These are phyloP conservation scores for Lasioglossum zephyrum DNA, from an alignment of 2,888 invertebrate species.

Conservation along the genomic window DNA sequence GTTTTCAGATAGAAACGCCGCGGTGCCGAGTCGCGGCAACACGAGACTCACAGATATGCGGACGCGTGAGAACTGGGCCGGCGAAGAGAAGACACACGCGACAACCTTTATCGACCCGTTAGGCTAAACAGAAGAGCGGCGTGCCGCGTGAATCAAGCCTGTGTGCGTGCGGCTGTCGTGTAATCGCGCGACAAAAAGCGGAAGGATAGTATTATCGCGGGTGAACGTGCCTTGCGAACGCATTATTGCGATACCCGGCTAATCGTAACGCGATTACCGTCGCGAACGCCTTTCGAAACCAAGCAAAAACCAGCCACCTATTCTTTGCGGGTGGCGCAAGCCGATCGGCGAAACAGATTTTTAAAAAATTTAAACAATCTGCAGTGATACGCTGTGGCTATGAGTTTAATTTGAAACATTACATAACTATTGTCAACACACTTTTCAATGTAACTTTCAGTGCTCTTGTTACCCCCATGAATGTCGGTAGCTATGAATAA, in stretches of 20 bases:
- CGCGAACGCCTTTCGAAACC: constrained; percentile 40
- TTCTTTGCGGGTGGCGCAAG: constrained; percentile 24
- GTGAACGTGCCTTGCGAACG: constrained; percentile 31
- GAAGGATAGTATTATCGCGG: constrained; percentile 34
- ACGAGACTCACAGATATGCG: constrained; percentile 17
- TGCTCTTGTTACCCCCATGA: too few relatives aligned
- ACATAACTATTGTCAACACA: too few relatives aligned
- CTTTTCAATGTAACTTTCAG: too few relatives aligned
- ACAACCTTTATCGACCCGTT: constrained; percentile 69
- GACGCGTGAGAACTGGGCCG: constrained; percentile 72
- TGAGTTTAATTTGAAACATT: too few relatives aligned
- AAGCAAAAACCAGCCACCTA: constrained; percentile 25
- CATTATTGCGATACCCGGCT: constrained; percentile 43
- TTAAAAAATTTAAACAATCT: too few relatives aligned
- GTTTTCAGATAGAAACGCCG: constrained; percentile 62
- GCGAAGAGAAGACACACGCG: constrained; percentile 68
- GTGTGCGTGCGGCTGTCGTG: not conserved
- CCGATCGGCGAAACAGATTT: constrained; percentile 13
- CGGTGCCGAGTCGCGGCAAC: not conserved
- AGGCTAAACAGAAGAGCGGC: constrained; percentile 56
- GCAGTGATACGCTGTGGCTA: too few relatives aligned
- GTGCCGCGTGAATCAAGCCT: constrained; percentile 27
- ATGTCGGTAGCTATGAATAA: too few relatives aligned
- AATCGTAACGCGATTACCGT: constrained; percentile 56
- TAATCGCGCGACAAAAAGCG: constrained; percentile 36